Evolutionary conservation across 2,888 invertebrate species (phyloP), one percentile per base, ranked within the genome.

Genomic region (Sminthurides aquaticus): DNA sequence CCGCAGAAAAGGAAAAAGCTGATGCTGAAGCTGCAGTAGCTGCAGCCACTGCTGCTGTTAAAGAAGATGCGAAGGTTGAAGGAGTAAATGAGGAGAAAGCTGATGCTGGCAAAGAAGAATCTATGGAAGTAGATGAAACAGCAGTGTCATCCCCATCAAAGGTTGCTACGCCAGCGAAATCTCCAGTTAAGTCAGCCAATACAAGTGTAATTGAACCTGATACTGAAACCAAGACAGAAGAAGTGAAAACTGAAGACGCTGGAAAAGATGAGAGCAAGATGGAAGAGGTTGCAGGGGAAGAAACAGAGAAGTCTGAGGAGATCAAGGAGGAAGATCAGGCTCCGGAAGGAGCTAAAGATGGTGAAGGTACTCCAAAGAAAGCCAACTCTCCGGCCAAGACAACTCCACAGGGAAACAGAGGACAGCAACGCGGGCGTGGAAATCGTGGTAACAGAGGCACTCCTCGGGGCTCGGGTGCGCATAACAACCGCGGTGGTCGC

Each of bases 61-160:
- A n/a, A 20, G n/a, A n/a, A n/a, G n/a, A n/a, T n/a, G n/a, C n/a
- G n/a, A n/a, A 59, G 49, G 49, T 2, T 66, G 54, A 63, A 27
- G 65, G 65, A 3, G 54, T 61, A 48, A 60, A 66, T 22, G 61
- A 62, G 28, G 69, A 60, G 25, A 64, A 62, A 27, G 67, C 58
- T n/a, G 62, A 67, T 43, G 70, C 66, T 2, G 56, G 29, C 18
- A 11, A 43, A 49, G 63, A 24, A 27, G 24, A 49, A 63, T 15
- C 49, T 3, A 43, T 22, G n/a, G 27, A 60, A 57, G 58, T n/a
- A 3, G 56, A 62, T 20, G 55, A 15, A n/a, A 22, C 8, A 18
- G 49, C 27, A 2, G 52, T 25, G 15, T 24, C 27, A 15, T 52
- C 52, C 20, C 52, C 52, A 20, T 15, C 52, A 20, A 52, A 52